phyloP scores from a whole-genome alignment of 2,797 vertebrate genomes.

The Sebastolobus alascanus region DNA sequence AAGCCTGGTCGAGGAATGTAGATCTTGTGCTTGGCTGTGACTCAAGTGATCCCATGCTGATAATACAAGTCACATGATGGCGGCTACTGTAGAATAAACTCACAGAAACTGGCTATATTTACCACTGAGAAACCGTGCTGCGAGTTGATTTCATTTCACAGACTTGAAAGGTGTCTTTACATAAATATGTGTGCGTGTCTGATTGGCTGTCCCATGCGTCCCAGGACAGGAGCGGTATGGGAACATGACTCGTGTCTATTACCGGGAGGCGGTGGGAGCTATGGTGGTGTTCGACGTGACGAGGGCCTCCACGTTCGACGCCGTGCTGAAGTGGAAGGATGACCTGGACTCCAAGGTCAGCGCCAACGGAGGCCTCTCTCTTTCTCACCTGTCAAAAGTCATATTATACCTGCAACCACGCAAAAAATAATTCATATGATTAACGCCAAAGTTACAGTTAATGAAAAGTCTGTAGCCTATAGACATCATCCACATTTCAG shows the following conservation, averaged over 20 bases:
- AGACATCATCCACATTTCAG: not conserved
- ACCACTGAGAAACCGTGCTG: not conserved
- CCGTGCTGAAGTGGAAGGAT: constrained; percentile 87
- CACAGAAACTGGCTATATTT: not conserved
- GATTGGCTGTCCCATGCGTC: constrained; percentile 38
- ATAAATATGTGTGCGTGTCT: constrained; percentile 15
- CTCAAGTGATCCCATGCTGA: constrained; percentile 72
- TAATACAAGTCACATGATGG: constrained; percentile 81
- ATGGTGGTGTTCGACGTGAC: constrained; percentile 88
- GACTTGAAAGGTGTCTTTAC: constrained; percentile 8
- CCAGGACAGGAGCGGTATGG: constrained; percentile 89
- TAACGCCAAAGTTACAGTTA: not conserved
- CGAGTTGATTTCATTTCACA: constrained; percentile 24
- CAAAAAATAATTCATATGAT: not conserved
- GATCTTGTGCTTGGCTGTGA: constrained; percentile 72
- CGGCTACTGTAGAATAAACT: constrained; percentile 31
- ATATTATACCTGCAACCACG: not conserved
- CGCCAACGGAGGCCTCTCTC: not conserved
- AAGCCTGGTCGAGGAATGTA: constrained; percentile 73
- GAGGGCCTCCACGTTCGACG: constrained; percentile 85
- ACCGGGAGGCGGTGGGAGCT: constrained; percentile 87
- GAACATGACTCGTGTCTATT: constrained; percentile 90
- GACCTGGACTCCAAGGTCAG: constrained; percentile 87
- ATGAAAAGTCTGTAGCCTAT: too few species aligned
- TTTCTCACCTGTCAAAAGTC: not conserved